Conservation (phyloP, 2,113 vertebrate species). For the Urocynchramus pylzowi region DNA sequence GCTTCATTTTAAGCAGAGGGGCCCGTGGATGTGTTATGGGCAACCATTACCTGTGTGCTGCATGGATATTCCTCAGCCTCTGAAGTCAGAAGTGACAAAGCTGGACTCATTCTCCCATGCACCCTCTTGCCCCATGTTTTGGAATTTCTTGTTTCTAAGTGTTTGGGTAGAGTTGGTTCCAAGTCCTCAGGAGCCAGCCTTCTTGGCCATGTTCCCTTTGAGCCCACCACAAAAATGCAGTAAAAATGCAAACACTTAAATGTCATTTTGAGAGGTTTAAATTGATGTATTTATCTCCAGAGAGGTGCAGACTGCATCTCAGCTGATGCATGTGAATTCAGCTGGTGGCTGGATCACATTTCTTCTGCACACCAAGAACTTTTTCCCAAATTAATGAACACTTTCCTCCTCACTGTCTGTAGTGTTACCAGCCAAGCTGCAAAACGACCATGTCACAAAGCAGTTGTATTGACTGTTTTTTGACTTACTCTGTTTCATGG, state of each 20-base stretch:
- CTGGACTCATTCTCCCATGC: not conserved
- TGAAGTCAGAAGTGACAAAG: not conserved
- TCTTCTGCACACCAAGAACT: not conserved
- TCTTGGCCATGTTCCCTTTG: not conserved
- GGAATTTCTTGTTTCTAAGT: not conserved
- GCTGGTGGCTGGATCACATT: accelerated
- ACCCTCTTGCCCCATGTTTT: not conserved
- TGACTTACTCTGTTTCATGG: not conserved
- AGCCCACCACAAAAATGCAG: not conserved
- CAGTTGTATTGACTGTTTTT: not conserved
- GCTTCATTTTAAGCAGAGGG: not conserved
- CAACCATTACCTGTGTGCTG: not conserved
- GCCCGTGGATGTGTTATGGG: not conserved
- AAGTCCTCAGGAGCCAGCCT: not conserved
- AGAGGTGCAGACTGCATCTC: not conserved
- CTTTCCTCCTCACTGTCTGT: not conserved
- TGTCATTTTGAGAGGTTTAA: not conserved
- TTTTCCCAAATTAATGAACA: not conserved
- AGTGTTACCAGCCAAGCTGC: not conserved
- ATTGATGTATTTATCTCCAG: not conserved
- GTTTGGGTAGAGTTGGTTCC: not conserved
- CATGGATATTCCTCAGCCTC: not conserved
- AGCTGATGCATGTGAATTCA: not conserved
- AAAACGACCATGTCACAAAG: not conserved
- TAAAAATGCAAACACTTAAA: not conserved